phyloP scores from a whole-genome alignment of 2,113 vertebrate genomes.

The Podarcis raffonei region DNA sequence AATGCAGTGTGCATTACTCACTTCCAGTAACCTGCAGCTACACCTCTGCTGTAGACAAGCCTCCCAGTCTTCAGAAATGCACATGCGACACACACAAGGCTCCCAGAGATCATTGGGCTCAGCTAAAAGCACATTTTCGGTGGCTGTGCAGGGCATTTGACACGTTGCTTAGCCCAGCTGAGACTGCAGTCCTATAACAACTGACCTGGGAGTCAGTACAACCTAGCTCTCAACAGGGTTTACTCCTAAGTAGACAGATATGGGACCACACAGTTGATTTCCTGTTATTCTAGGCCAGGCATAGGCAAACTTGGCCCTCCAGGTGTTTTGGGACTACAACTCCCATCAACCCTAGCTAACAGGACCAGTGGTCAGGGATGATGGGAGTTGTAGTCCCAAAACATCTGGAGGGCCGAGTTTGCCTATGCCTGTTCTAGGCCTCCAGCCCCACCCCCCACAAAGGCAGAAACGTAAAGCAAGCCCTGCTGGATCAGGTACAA shows the following conservation, averaged over 20 bases:
- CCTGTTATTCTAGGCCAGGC: not conserved
- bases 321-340: too few relatives aligned
- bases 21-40: not conserved
- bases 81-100: not conserved
- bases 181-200: not conserved
- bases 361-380: too few relatives aligned
- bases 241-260: not conserved
- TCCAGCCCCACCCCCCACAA: too few relatives aligned
- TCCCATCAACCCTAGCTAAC: too few relatives aligned
- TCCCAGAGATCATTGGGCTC: not conserved
- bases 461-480: too few relatives aligned
- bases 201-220: too few relatives aligned
- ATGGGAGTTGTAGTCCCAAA: too few relatives aligned
- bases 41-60: not conserved
- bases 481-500: too few relatives aligned
- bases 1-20: not conserved
- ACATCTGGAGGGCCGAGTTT: too few relatives aligned
- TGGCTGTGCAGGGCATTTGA: not conserved
- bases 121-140: not conserved
- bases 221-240: too few relatives aligned
- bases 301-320: too few relatives aligned
- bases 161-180: not conserved
- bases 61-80: not conserved
- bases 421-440: too few relatives aligned
- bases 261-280: not conserved